Base-by-base conservation (phyloP, 2,113 vertebrate species). In the Axis porcinus region DNA sequence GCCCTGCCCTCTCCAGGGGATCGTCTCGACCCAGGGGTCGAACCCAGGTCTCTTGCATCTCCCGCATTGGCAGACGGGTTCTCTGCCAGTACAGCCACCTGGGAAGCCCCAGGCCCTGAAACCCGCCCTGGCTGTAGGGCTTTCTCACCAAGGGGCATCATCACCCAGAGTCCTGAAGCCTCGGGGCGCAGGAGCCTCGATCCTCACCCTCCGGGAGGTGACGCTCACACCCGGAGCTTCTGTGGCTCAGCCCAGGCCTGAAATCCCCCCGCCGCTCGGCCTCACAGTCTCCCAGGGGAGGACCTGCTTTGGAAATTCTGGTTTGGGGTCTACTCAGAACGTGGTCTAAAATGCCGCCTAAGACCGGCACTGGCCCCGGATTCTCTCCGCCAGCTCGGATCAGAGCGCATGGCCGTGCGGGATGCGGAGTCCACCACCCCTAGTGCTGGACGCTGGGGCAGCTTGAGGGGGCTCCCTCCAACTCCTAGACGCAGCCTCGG, bases 351-450 rank as follows among this genome's bases (percentile, higher is more conserved):
- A 30, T 2, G 28, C 28, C 10, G 1, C 19, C 25, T n/a, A 5
- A 47, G 43, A 4, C 27, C 33, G 45, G 27, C 10, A 33, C 27
- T 14, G 8, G 16, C 52, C 54, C 40, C 0, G 1, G 4, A 0
- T 2, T 28, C 21, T n/a, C 40, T 36, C 36, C 2, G 1, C 5
- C 33, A 11, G 43, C 13, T 1, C 11, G 1, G 3, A 2, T 23
- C 7, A 3, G 3, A 3, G 19, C 25, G 0, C 10, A 0, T 0
- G 19, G 82, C 83, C 0, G 0, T 0, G 13, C 1, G 3, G 40
- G 36, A 4, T 7, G 28, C 1, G 0, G 45, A 8, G 19, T 3
- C 52, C 1, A 7, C 8, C 6, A 19, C 17, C 27, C 27, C 12
- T n/a, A 36, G 6, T 7, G 7, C 30, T 0, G 28, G 50, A 17